These are phyloP conservation scores for Lagocephalus sceleratus DNA, from an alignment of 2,797 vertebrate species.

Conservation along the genomic window DNA sequence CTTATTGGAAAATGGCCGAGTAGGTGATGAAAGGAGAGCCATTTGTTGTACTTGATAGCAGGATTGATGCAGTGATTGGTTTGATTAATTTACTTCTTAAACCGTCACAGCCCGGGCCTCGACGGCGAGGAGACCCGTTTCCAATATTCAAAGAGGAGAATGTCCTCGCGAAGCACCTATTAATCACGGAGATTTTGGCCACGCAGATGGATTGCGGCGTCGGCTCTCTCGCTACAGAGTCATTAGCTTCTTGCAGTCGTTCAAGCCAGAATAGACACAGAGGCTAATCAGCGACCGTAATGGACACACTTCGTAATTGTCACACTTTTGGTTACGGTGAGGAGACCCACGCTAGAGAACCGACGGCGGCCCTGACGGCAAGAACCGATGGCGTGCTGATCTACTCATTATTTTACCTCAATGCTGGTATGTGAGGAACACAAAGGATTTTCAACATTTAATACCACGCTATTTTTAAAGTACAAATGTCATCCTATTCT, in stretches of 20 bases:
- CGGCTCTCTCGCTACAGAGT: slow-evolving; percentile 59
- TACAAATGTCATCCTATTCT: slow-evolving; percentile 69
- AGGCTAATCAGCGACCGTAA: slow-evolving; percentile 79
- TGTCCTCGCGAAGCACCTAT: slow-evolving; percentile 75
- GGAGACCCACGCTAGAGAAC: slow-evolving; percentile 41
- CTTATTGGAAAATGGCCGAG: slow-evolving; percentile 66
- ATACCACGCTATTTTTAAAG: slow-evolving; percentile 60
- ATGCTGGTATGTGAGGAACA: slow-evolving; percentile 55
- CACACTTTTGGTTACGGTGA: slow-evolving; percentile 59
- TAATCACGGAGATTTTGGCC: slow-evolving; percentile 72
- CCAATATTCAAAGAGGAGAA: slow-evolving; percentile 72
- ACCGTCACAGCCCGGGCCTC: slow-evolving; percentile 66
- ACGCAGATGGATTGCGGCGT: slow-evolving; percentile 72
- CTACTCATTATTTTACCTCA: slow-evolving; percentile 65
- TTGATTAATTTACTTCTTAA: slow-evolving; percentile 75
- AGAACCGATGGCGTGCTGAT: slow-evolving; percentile 51
- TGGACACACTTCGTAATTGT: slow-evolving; percentile 83
- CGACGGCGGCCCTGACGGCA: slow-evolving; percentile 52
- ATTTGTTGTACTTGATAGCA: slow-evolving; percentile 70
- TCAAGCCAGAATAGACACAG: slow-evolving; percentile 63
- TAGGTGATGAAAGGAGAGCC: slow-evolving; percentile 59
- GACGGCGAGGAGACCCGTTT: slow-evolving; percentile 66
- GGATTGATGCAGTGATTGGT: slow-evolving; percentile 62
- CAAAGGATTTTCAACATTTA: slow-evolving; percentile 64
- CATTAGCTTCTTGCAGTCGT: slow-evolving; percentile 73